Evolutionary conservation across 2,888 invertebrate species (phyloP), one percentile per base, ranked within the genome.

Genomic region (Neoscelio sp.): DNA sequence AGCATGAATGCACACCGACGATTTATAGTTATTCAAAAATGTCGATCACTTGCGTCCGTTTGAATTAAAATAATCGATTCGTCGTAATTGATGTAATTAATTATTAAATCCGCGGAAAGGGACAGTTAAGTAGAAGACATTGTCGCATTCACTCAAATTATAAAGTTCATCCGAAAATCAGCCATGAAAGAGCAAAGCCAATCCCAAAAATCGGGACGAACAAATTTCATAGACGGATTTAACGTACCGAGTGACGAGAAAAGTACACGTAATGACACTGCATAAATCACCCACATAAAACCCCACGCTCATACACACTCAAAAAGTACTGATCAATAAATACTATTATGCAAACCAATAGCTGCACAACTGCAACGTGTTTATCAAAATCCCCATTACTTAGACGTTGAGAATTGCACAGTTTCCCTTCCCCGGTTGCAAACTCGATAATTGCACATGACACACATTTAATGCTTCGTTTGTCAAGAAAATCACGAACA

Each of bases 361-460:
- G 50, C 64, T 40, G 64, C 64, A 28, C 17, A 23, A 50, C 38
- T 64, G 50, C 50, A 64, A 62, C 46, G 46, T 35, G 35, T 46
- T 62, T 62, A 46, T 15, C 35, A 46, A 23, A 62, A 62, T 46
- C 8, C 35, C 23, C 23, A 26, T 46, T 46, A 46, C 60, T 23
- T n/a, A 60, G 33, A 60, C 60, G 44, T 44, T 60, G 60, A 60
- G 33, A 60, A 42, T 42, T 58, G 58, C 58, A 58, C 58, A 58
- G 23, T 52, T 52, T 52, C 33, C 50, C 50, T n/a, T 33, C 52
- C 52, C 52, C 12, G 7, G 28, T 52, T 60, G 60, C 56, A 33
- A 60, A 60, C 60, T 44, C 44, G 60, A 62, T 62, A 62, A 60
- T 46, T 60, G 60, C 60, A 46, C 46, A 54, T 65, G 65, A 52